Conservation (phyloP, 2,888 invertebrate genomes). For the Erebia epiphron region DNA sequence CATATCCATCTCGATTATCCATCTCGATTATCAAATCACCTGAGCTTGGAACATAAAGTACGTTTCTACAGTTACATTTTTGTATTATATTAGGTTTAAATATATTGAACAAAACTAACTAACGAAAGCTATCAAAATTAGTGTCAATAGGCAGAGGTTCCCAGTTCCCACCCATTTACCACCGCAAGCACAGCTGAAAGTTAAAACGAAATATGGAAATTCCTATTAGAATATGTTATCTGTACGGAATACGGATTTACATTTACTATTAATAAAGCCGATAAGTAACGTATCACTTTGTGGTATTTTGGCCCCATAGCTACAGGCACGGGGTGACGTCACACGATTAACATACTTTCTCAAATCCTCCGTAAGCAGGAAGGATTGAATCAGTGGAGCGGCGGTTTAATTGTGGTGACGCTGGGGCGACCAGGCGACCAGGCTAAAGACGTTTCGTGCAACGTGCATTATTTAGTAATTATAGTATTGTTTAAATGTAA, state of each 20-base stretch:
- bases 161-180: too few relatives aligned
- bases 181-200: too few relatives aligned
- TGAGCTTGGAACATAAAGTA: too few relatives aligned
- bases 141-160: too few relatives aligned
- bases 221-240: neutral
- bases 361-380: conserved; percentile 35
- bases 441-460: neutral
- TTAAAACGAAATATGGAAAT: neutral
- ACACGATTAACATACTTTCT: conserved; percentile 33
- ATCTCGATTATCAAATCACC: too few relatives aligned
- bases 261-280: conserved; percentile 3
- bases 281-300: conserved; percentile 5
- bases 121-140: too few relatives aligned
- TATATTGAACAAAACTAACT: too few relatives aligned
- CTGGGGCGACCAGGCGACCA: neutral
- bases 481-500: neutral
- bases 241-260: neutral
- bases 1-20: too few relatives aligned
- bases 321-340: conserved; percentile 13
- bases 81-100: too few relatives aligned
- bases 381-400: conserved; percentile 45
- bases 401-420: conserved; percentile 48
- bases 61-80: too few relatives aligned
- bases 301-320: conserved; percentile 13
- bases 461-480: neutral